A percentile compares a stretch with the other conserved stretches of the same genome.
phyloP scores from a whole-genome alignment of 2,113 vertebrate genomes.

The Nyctereutes procyonoides region DNA sequence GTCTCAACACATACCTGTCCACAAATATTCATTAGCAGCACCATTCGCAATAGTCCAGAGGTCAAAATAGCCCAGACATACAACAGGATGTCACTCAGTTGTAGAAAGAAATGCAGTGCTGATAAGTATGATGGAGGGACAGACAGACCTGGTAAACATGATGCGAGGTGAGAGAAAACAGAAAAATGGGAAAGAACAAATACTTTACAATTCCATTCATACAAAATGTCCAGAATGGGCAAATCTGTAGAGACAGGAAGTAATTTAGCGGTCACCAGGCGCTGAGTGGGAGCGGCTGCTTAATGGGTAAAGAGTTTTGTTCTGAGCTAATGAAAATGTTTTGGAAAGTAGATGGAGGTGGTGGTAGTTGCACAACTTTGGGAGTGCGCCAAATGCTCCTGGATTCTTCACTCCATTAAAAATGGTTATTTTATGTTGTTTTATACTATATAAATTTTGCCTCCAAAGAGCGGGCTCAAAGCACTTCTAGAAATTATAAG shows the following conservation, averaged over 20 bases:
- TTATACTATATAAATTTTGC: neutral
- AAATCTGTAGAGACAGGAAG: neutral
- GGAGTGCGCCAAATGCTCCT: neutral
- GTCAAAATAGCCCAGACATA: neutral
- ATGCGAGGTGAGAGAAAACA: neutral
- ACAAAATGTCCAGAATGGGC: no score
- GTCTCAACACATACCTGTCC: neutral
- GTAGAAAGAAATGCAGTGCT: no score
- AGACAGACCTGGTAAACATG: no score
- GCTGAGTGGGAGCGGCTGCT: fast-evolving
- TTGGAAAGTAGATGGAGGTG: neutral
- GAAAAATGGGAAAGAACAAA: fast-evolving
- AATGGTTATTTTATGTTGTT: neutral
- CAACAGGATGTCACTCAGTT: neutral
- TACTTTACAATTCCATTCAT: no score
- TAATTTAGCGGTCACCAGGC: no score
- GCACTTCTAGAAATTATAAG: neutral
- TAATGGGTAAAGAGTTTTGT: neutral
- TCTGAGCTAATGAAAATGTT: neutral
- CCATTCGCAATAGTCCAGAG: neutral
- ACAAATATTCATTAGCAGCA: neutral
- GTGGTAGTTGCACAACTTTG: fast-evolving
- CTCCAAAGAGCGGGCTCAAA: neutral
- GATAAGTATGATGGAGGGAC: fast-evolving
- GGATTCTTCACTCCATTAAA: neutral